Base-by-base conservation (phyloP, 2,888 invertebrate species). In the Glaucopsyche alexis region DNA sequence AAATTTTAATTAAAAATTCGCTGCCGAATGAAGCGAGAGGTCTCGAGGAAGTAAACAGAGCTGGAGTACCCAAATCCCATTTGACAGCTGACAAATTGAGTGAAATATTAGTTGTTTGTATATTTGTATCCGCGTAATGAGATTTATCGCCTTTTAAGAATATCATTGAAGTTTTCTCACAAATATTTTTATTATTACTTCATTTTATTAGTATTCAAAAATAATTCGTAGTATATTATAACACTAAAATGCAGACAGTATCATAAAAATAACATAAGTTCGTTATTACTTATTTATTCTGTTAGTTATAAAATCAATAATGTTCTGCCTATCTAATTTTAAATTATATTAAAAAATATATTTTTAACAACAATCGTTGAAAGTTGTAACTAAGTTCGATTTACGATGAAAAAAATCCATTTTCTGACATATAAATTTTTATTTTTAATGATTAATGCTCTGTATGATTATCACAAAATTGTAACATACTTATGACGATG, bases 21-120 rank as follows among this genome's bases (percentile, higher is more conserved):
- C 74, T 75, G 71, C 72, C 66, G 67, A 75, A 76, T 74, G 76
- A 75, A 45, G 60, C 75, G 75, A 73, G 74, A 74, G 71, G 38
- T 72, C 74, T 70, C 70, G 71, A 73, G 72, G 74, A 77, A 77
- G 74, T 71, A 76, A 78, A 77, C 77, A 78, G 76, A 76, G 16
- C 60, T 60, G 60, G 29, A 73, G 69, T 50, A 72, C 73, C 76
- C 73, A 76, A 78, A 78, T 78, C 78, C 77, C 77, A 78, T 79
- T 79, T 80, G 81, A 80, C 81, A 79, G 77, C 78, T 79, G 78
- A 81, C 79, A 79, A 80, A 79, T 81, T 77, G 78, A 79, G 79
- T 76, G 79, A 79, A 79, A 78, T 79, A 80, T 80, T 69, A 69
- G 49, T 69, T 80, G 77, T 76, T 79, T 77, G 77, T 77, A 74